These are phyloP conservation scores for Botia almorhae DNA, from an alignment of 2,797 vertebrate genomes.

Conservation along the genomic window DNA sequence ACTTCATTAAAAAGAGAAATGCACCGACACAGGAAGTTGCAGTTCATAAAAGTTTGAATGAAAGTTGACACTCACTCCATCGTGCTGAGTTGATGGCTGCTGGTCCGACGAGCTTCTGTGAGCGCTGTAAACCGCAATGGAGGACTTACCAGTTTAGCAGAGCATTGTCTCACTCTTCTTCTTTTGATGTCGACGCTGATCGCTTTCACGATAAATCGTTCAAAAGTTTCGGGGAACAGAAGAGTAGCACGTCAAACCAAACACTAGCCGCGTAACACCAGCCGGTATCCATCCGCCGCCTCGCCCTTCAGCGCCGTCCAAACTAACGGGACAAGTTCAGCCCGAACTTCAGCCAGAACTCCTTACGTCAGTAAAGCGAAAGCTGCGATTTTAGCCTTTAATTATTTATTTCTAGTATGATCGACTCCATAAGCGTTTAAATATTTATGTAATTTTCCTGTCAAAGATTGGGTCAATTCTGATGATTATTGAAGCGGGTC, in stretches of 20 bases:
- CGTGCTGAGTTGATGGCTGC: conserved; percentile 50
- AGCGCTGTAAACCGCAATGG: conserved; percentile 56
- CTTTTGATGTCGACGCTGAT: conserved; percentile 54
- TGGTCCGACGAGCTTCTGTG: conserved; percentile 49
- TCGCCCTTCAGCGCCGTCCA: conserved; percentile 24
- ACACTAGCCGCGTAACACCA: conserved; percentile 57
- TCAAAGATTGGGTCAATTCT: background rate
- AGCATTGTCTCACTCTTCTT: conserved; percentile 57
- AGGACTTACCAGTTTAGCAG: conserved; percentile 52
- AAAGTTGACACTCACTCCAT: conserved; percentile 67
- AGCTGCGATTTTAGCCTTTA: background rate
- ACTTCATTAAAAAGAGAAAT: conserved; percentile 24
- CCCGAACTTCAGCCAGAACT: conserved; percentile 21
- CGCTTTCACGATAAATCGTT: conserved; percentile 54
- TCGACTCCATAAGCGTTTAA: background rate
- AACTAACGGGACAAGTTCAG: conserved; percentile 12
- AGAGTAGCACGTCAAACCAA: conserved; percentile 59
- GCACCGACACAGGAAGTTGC: conserved; percentile 20
- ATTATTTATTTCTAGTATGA: background rate
- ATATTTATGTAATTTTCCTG: background rate
- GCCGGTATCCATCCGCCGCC: conserved; percentile 60
- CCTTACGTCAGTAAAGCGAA: background rate
- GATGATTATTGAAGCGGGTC: background rate
- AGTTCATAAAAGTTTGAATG: conserved; percentile 14
- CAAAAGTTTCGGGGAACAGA: conserved; percentile 54